A percentile compares a stretch with the other conserved stretches of the same genome.
These are phyloP conservation scores for Omphaloscelis lunosa DNA, from an alignment of 2,888 invertebrate genomes.

Conservation along the genomic window DNA sequence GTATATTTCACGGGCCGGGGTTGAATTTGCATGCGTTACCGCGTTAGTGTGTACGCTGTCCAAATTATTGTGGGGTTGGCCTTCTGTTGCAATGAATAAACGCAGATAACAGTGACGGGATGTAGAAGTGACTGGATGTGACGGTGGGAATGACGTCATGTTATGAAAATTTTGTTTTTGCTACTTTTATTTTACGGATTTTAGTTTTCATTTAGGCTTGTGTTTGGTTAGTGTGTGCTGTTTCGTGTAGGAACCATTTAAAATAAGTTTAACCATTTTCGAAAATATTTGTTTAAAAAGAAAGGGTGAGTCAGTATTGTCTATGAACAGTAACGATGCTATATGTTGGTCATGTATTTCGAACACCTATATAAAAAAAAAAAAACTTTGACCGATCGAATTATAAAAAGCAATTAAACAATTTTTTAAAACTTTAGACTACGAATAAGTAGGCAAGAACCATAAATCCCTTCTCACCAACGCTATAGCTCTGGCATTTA, in stretches of 20 bases:
- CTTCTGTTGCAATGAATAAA: slow-evolving; percentile 74
- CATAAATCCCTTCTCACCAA: slow-evolving; percentile 30
- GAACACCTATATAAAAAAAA: not conserved
- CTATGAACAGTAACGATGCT: not conserved
- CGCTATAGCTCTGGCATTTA: slow-evolving; percentile 9
- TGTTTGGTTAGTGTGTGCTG: not conserved
- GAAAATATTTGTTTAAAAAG: not conserved
- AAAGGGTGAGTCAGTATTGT: not conserved
- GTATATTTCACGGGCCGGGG: slow-evolving; percentile 89
- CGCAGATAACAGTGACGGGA: slow-evolving; percentile 68
- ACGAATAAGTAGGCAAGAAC: not conserved
- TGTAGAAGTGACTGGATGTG: slow-evolving; percentile 43
- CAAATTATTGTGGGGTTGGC: slow-evolving; percentile 80
- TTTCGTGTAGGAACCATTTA: not conserved
- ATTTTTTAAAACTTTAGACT: not conserved
- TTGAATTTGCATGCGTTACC: slow-evolving; percentile 84
- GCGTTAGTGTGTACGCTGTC: slow-evolving; percentile 76
- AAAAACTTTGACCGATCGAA: not conserved
- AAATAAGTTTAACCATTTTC: not conserved
- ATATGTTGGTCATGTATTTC: not conserved
- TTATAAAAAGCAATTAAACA: not conserved
- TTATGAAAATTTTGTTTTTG: slow-evolving; percentile 1
- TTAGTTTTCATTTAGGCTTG: not conserved
- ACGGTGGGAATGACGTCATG: slow-evolving; percentile 20
- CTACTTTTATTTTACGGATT: not conserved